Evolutionary conservation across 2,888 invertebrate species (phyloP).

Genomic region (Stegana nigrithorax): DNA sequence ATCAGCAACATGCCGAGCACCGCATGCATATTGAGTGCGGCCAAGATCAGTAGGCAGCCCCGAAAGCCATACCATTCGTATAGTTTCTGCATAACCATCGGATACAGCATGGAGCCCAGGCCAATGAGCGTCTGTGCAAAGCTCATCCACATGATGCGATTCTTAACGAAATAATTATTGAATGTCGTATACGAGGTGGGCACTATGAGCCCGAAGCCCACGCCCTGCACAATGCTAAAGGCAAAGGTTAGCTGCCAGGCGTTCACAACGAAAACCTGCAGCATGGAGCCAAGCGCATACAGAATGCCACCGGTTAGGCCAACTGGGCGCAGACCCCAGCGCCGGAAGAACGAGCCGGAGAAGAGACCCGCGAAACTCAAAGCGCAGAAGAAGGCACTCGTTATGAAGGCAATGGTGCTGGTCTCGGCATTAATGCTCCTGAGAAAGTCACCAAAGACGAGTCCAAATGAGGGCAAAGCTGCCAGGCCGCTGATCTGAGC

Average conservation of each 20-base stretch:
- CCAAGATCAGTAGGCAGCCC: slow-evolving; percentile 76
- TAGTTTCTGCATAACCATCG: slow-evolving; percentile 74
- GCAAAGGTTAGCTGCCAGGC: slow-evolving; percentile 75
- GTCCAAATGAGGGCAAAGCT: slow-evolving; percentile 77
- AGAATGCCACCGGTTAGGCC: slow-evolving; percentile 76
- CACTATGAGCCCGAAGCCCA: slow-evolving; percentile 79
- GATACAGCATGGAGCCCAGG: slow-evolving; percentile 77
- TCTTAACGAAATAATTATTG: slow-evolving; percentile 79
- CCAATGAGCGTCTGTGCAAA: slow-evolving; percentile 80
- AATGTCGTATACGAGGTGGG: slow-evolving; percentile 80
- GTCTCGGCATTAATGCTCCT: slow-evolving; percentile 76
- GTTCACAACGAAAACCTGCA: slow-evolving; percentile 74
- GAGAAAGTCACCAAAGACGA: slow-evolving; percentile 79
- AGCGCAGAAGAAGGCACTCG: slow-evolving; percentile 74
- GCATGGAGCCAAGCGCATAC: slow-evolving; percentile 74
- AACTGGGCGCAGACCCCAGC: slow-evolving; percentile 75
- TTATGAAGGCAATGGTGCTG: slow-evolving; percentile 77
- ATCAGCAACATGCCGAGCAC: slow-evolving; percentile 78
- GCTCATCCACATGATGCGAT: slow-evolving; percentile 79
- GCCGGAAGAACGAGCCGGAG: slow-evolving; percentile 76
- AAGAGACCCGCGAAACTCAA: slow-evolving; percentile 73
- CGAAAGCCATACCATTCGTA: slow-evolving; percentile 77
- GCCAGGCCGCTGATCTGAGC: slow-evolving; percentile 77
- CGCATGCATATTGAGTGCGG: slow-evolving; percentile 76
- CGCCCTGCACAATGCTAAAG: slow-evolving; percentile 76